A percentile compares a stretch with the other conserved stretches of the same genome.
Evolutionary conservation across 2,888 invertebrate species (phyloP).

Genomic region (Drosophila infuscata): DNA sequence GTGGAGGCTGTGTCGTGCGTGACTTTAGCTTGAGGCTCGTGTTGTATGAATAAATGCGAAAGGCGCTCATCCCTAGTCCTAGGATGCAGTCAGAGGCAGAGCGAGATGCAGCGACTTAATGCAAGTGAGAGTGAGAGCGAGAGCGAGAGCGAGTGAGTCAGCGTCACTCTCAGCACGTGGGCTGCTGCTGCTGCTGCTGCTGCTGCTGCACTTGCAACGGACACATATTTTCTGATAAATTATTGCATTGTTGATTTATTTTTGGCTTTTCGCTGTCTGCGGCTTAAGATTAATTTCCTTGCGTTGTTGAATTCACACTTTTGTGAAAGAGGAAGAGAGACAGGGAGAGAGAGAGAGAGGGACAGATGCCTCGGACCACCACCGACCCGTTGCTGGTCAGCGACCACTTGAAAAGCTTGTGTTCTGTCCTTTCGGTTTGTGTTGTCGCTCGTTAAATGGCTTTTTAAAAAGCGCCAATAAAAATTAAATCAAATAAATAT

Average conservation of each 20-base stretch:
- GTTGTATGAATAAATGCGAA: not conserved
- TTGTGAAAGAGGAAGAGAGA: slow-evolving; percentile 19
- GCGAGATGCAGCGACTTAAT: slow-evolving; percentile 5
- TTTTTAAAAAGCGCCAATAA: slow-evolving; percentile 77
- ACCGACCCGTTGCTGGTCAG: not conserved
- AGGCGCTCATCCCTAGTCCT: not conserved
- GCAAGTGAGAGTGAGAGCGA: slow-evolving; percentile 11
- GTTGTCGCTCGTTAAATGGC: slow-evolving; percentile 67
- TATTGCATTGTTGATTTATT: slow-evolving; percentile 81
- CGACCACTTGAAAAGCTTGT: slow-evolving; percentile 20
- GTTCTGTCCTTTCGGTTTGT: slow-evolving; percentile 13
- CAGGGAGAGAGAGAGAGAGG: slow-evolving; percentile 4
- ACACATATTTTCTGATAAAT: slow-evolving; percentile 81
- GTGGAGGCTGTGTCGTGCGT: not conserved
- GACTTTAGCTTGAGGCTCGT: not conserved
- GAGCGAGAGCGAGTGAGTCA: slow-evolving; percentile 11
- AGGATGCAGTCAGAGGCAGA: not conserved
- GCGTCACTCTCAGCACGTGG: slow-evolving; percentile 22
- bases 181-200: slow-evolving; percentile 6
- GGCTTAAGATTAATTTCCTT: slow-evolving; percentile 83
- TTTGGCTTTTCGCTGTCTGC: slow-evolving; percentile 82
- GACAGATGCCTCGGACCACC: no score
- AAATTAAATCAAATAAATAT: slow-evolving; percentile 80
- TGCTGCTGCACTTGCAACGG: slow-evolving; percentile 65
- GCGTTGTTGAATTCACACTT: slow-evolving; percentile 76